A percentile compares a stretch with the other conserved stretches of the same genome.
Conservation (phyloP, 1,140 invertebrate species). For the Drosophila hydei region DNA sequence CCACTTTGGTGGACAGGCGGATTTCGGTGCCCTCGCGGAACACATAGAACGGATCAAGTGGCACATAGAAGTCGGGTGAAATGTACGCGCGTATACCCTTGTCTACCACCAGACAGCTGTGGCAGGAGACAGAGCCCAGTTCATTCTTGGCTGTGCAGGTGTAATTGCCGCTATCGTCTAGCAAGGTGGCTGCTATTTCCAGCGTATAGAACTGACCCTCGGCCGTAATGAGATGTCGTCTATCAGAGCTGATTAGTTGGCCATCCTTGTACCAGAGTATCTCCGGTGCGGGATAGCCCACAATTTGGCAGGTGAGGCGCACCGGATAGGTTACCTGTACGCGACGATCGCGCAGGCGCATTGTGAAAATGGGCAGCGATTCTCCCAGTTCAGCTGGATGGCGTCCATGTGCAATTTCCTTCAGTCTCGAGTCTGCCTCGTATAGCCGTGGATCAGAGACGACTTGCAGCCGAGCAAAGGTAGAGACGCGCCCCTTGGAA, state of each 20-base stretch:
- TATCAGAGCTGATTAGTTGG: slow-evolving; percentile 85
- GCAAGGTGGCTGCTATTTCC: slow-evolving; percentile 90
- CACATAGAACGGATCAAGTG: slow-evolving; percentile 87
- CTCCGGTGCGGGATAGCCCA: slow-evolving; percentile 89
- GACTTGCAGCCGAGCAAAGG: slow-evolving; percentile 91
- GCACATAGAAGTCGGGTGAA: slow-evolving; percentile 89
- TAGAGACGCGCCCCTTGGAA: slow-evolving; percentile 91
- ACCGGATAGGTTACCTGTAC: slow-evolving; percentile 93
- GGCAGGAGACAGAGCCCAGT: slow-evolving; percentile 93
- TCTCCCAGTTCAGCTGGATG: slow-evolving; percentile 60
- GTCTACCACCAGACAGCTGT: slow-evolving; percentile 92
- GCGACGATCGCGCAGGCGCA: slow-evolving; percentile 92
- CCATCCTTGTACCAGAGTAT: slow-evolving; percentile 93
- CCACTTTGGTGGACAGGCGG: slow-evolving; percentile 88
- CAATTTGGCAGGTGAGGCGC: slow-evolving; percentile 93
- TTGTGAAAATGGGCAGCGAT: slow-evolving; percentile 92
- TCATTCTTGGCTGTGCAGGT: slow-evolving; percentile 91
- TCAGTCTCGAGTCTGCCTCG: slow-evolving; percentile 89
- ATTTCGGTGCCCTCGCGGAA: slow-evolving; percentile 87
- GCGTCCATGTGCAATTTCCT: slow-evolving; percentile 85
- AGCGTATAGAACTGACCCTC: slow-evolving; percentile 90
- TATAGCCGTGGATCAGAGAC: slow-evolving; percentile 89
- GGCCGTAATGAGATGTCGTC: slow-evolving; percentile 72
- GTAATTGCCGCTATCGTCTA: slow-evolving; percentile 93
- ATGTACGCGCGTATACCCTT: slow-evolving; percentile 92